Percentiles rank a stretch among this genome's conserved stretches.
phyloP scores from a whole-genome alignment of 2,113 vertebrate species.

The Orycteropus afer region DNA sequence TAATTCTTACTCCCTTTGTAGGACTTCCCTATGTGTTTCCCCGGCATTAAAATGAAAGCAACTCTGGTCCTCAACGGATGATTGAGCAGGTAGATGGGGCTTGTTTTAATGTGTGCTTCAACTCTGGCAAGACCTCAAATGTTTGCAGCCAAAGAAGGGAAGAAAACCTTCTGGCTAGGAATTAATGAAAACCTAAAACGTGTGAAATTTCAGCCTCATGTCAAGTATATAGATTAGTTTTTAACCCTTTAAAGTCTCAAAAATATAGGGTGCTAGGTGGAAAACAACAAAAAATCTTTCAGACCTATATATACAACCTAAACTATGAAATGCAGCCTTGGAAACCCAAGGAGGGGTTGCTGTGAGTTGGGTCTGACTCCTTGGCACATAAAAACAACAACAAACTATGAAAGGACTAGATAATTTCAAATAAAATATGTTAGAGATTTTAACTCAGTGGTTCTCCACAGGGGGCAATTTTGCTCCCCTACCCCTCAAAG shows the following conservation, averaged over 20 bases:
- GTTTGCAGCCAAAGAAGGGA: conserved; percentile 62
- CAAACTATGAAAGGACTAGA: neutral
- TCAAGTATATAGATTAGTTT: conserved; percentile 67
- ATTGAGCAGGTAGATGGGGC: conserved; percentile 67
- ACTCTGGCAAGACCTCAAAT: conserved; percentile 65
- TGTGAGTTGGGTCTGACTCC: no score
- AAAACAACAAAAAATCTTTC: neutral
- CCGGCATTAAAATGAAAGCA: conserved; percentile 45
- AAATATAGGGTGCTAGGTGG: neutral
- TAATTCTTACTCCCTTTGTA: neutral
- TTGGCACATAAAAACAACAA: no score
- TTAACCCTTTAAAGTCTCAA: conserved; percentile 65
- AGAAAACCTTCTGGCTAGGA: conserved; percentile 54
- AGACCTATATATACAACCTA: neutral
- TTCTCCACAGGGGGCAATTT: neutral
- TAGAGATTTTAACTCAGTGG: neutral
- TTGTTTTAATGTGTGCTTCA: conserved; percentile 68
- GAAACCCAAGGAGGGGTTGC: no score
- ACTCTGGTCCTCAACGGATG: conserved; percentile 57
- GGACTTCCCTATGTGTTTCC: conserved; percentile 11
- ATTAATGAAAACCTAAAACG: conserved; percentile 76
- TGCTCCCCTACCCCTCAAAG: neutral
- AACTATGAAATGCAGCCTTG: conserved; percentile 24
- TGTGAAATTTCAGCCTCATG: conserved; percentile 42
- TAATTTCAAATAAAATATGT: conserved; percentile 21